Evolutionary conservation across 2,113 vertebrate genomes (phyloP), one percentile per base, ranked within the genome.

Genomic region (Chrysochloris asiatica): DNA sequence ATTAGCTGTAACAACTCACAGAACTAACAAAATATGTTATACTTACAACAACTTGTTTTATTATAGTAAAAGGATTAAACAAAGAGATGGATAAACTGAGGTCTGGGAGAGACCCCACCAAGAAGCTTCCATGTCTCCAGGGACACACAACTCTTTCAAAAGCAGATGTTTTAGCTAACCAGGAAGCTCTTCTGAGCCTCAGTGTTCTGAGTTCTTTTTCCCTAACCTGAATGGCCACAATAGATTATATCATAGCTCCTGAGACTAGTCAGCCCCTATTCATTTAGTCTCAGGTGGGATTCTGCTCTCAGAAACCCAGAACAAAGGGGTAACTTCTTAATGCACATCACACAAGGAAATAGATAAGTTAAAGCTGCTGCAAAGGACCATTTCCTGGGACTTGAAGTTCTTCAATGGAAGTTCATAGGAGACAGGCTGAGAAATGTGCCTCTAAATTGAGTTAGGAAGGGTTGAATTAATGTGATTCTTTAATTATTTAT

Each of bases 401-500:
- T 76, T 83, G 28, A 79, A 52, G 52, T 73, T 80, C 63, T 72
- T 83, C 73, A 38, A 41, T 72, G 28, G 67, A 90, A 80, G 41
- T 26, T n/a, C 38, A 54, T 28, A 61, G 63, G 81, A 95, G n/a
- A 45, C 8, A 71, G 26, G n/a, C n/a, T n/a, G n/a, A 87, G 16
- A 93, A 87, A 38, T 13, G 56, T 17, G 16, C 22, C 78, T 38
- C 52, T 80, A 75, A 80, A 17, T 9, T 59, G 65, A 75, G 13
- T 52, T 30, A 90, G 30, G 17, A 33, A 56, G 69, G 30, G 41
- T n/a, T 83, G 41, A 84, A 81, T 82, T 65, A 93, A 63, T 78
- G 59, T 73, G 87, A 94, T 85, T 56, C 16, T 71, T 76, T 67
- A 77, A 78, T 90, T 56, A 83, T 90, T 93, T 69, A 69, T 45